Evolutionary conservation across 92 coral and sea anemone species (phyloP).

Genomic region (Bergia puertoricense): DNA sequence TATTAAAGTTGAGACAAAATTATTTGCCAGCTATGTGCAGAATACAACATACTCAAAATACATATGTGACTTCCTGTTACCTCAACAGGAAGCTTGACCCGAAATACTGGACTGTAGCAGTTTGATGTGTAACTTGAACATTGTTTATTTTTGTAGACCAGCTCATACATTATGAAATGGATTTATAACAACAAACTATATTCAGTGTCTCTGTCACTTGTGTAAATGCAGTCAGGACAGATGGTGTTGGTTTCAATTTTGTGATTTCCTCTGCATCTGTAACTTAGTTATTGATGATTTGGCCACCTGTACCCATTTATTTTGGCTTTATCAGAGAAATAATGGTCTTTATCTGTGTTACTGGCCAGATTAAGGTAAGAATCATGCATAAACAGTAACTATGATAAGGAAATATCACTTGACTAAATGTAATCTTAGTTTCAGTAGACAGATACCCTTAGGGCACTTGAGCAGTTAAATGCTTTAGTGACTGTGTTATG

Average conservation of each 20-base stretch:
- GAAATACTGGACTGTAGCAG: not conserved
- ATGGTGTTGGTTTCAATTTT: not conserved
- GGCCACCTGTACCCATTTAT: slow-evolving; percentile 2
- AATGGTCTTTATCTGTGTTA: slow-evolving; percentile 67
- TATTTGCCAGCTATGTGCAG: not conserved
- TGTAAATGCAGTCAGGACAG: not conserved
- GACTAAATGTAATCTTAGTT: not conserved
- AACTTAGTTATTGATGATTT: not conserved
- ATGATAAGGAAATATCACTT: slow-evolving; percentile 27
- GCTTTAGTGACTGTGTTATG: not conserved
- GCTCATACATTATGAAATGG: not conserved
- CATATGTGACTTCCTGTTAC: not conserved
- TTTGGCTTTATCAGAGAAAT: slow-evolving; percentile 15
- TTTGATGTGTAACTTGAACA: slow-evolving; percentile 22
- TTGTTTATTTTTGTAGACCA: slow-evolving; percentile 18
- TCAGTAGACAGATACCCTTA: not conserved
- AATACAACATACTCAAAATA: not conserved
- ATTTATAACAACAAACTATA: not conserved
- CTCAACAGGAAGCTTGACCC: not conserved
- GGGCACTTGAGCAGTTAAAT: not conserved
- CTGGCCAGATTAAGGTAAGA: slow-evolving; percentile 58
- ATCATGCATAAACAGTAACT: not conserved
- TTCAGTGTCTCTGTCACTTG: not conserved
- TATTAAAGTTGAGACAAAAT: not conserved
- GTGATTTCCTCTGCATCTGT: not conserved